These are phyloP conservation scores for Urechis unicinctus DNA, from an alignment of 2,888 invertebrate species.

Conservation along the genomic window DNA sequence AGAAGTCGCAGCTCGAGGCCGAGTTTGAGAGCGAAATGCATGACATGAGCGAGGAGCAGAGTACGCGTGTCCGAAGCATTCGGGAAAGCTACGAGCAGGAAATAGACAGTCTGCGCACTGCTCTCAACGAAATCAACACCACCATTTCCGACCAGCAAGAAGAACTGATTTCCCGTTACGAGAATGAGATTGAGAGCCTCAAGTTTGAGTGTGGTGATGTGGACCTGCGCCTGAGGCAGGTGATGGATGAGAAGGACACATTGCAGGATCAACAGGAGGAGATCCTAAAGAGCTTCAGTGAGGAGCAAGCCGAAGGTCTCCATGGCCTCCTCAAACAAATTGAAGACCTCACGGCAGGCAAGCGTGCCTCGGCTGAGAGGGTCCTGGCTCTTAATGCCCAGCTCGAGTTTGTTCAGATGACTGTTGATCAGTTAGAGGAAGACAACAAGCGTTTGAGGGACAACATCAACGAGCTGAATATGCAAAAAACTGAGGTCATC, in stretches of 20 bases:
- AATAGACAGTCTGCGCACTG: conserved; percentile 1
- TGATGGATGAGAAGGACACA: conserved; percentile 12
- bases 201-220: background rate
- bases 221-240: conserved; percentile 1
- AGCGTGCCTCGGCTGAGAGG: background rate
- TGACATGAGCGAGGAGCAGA: background rate
- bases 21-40: background rate
- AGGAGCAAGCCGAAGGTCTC: conserved; percentile 1
- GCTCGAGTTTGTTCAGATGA: background rate
- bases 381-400: background rate
- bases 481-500: background rate
- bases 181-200: background rate
- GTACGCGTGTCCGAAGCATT: conserved; percentile 1
- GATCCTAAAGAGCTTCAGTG: too few relatives aligned
- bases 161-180: background rate
- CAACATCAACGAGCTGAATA: background rate
- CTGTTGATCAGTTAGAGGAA: background rate
- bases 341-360: background rate
- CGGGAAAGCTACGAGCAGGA: conserved; percentile 8
- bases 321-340: background rate
- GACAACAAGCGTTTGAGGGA: background rate
- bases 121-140: conserved; percentile 1
- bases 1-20: background rate
- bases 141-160: conserved; percentile 4
- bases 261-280: conserved; percentile 9